Conservation (phyloP, 2,888 invertebrate genomes). For the Drosophila mercatorum region DNA sequence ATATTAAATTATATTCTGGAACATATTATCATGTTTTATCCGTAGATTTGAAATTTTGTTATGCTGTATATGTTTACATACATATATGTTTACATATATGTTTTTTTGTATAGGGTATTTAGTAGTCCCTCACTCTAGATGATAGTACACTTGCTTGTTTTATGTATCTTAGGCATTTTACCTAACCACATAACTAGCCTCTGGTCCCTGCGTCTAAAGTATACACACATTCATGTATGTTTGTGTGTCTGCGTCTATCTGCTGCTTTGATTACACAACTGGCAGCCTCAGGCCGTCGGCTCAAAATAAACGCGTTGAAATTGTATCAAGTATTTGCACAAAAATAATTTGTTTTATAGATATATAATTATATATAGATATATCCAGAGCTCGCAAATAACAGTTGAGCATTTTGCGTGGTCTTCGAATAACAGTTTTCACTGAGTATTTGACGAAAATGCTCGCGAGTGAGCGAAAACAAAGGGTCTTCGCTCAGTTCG, state of each 20-base stretch:
- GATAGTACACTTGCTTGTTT: not conserved
- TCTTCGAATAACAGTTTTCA: no score
- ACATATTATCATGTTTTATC: no score
- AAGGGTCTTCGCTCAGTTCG: no score
- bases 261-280: constrained; percentile 55
- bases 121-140: not conserved
- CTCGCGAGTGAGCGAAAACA: no score
- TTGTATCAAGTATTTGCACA: constrained; percentile 38
- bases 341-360: constrained; percentile 18
- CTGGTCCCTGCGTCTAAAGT: constrained; percentile 1
- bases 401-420: no score
- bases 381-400: no score
- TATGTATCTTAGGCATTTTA: constrained; percentile 33
- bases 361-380: not conserved
- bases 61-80: not conserved
- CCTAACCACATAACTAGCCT: constrained; percentile 11
- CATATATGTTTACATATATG: no score
- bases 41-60: no score
- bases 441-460: no score
- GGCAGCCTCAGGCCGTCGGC: constrained; percentile 29
- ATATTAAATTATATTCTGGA: no score
- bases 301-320: constrained; percentile 34
- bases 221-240: not conserved
- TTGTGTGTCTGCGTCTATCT: constrained; percentile 12
- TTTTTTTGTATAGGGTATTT: not conserved